Conservation (phyloP, 2,888 invertebrate genomes). For the Eristalinus sepulchralis region DNA sequence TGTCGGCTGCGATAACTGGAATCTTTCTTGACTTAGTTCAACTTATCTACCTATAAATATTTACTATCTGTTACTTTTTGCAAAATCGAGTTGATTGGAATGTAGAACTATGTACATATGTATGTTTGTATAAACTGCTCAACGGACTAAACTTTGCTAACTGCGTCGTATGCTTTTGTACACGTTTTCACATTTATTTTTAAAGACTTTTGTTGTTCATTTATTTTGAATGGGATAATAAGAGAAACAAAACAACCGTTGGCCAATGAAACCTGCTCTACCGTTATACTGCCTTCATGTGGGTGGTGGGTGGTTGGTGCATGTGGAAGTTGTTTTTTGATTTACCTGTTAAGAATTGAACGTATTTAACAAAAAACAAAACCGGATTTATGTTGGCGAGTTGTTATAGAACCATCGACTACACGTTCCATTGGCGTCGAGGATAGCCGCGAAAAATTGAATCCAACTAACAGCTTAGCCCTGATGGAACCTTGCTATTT, state of each 20-base stretch:
- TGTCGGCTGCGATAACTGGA: constrained; percentile 7
- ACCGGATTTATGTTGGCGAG: too few species aligned
- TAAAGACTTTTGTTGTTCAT: neutral
- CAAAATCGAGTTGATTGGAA: neutral
- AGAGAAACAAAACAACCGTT: neutral
- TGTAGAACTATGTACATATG: neutral
- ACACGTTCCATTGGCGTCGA: too few species aligned
- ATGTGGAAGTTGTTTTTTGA: too few species aligned
- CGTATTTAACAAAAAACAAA: too few species aligned
- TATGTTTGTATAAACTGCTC: neutral
- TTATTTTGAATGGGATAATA: neutral
- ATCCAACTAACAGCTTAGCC: too few species aligned
- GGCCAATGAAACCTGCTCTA: neutral
- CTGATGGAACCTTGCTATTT: too few species aligned
- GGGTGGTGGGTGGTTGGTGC: neutral
- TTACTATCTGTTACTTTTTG: constrained; percentile 10
- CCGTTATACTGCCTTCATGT: neutral
- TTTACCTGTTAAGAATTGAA: too few species aligned
- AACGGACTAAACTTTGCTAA: neutral
- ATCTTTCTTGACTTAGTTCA: constrained; percentile 4
- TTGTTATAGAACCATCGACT: too few species aligned
- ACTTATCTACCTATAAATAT: constrained; percentile 21
- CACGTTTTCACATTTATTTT: neutral
- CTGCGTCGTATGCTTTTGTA: constrained; percentile 1
- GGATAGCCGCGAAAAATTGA: too few species aligned